phyloP scores from a whole-genome alignment of 1,140 invertebrate genomes.

The Ctenoplectra terminalis region DNA sequence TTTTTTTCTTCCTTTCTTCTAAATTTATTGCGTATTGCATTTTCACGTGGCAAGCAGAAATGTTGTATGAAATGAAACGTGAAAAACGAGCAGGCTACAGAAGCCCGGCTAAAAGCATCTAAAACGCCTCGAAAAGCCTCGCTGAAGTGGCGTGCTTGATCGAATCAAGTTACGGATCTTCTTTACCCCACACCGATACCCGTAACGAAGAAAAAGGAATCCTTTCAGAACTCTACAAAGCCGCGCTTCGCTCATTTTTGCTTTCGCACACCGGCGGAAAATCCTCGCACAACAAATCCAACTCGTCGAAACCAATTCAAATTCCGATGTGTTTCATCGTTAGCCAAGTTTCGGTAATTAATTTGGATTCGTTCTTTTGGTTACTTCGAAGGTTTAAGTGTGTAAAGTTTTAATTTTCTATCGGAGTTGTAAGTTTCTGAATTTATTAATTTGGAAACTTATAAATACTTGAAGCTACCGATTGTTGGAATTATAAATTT shows the following conservation, averaged over 20 bases:
- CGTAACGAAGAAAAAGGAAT: slow-evolving; percentile 34
- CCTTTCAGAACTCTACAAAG: slow-evolving; percentile 13
- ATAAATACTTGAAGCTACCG: too few relatives aligned
- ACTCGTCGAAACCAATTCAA: slow-evolving; percentile 3
- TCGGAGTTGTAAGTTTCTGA: too few relatives aligned
- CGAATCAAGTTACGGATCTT: slow-evolving; percentile 61
- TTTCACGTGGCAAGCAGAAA: background rate
- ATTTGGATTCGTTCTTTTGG: too few relatives aligned
- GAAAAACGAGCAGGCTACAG: slow-evolving; percentile 15
- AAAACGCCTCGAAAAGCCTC: slow-evolving; percentile 48
- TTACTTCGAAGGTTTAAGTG: too few relatives aligned
- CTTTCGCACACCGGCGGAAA: background rate
- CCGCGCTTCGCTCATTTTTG: background rate
- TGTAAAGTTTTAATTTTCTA: too few relatives aligned
- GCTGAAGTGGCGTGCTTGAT: slow-evolving; percentile 49
- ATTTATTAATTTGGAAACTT: too few relatives aligned
- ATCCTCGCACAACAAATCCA: background rate
- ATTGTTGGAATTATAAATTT: too few relatives aligned
- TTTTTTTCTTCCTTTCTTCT: background rate
- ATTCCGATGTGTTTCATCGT: background rate
- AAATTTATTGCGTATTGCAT: background rate
- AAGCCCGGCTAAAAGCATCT: slow-evolving; percentile 60
- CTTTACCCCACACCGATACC: slow-evolving; percentile 26
- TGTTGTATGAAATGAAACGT: slow-evolving; percentile 20
- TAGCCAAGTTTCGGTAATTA: too few relatives aligned